Percentiles rank a stretch among this genome's conserved stretches.
phyloP scores from a whole-genome alignment of 2,888 invertebrate genomes.

The Macrosoma leucophasiata region DNA sequence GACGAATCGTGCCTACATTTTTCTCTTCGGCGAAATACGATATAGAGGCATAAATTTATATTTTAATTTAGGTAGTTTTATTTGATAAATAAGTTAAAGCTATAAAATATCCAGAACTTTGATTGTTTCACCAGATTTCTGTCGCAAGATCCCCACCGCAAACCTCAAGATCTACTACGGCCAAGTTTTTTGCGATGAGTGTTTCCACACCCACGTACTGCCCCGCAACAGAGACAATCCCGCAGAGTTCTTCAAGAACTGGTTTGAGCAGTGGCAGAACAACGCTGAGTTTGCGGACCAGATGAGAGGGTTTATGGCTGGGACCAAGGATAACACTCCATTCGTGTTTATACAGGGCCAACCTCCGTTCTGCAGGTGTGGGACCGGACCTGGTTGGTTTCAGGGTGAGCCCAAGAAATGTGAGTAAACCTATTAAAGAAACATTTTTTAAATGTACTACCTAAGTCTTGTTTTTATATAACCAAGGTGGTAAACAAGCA shows the following conservation, averaged over 20 bases:
- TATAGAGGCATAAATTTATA: background rate
- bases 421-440: constrained; percentile 25
- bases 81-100: background rate
- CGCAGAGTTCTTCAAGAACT: constrained; percentile 56
- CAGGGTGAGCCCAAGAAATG: constrained; percentile 56
- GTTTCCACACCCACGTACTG: constrained; percentile 54
- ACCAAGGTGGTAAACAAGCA: too few relatives aligned
- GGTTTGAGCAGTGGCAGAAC: constrained; percentile 63
- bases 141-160: constrained; percentile 46
- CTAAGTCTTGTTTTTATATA: background rate
- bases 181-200: constrained; percentile 63
- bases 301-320: constrained; percentile 53
- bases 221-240: constrained; percentile 50
- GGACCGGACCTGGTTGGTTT: constrained; percentile 44
- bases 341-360: constrained; percentile 54
- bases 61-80: background rate
- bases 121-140: constrained; percentile 45
- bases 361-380: constrained; percentile 48
- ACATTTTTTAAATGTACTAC: background rate
- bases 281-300: constrained; percentile 48
- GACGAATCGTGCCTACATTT: too few relatives aligned
- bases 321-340: constrained; percentile 41
- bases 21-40: too few relatives aligned
- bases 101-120: background rate
- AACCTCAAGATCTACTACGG: constrained; percentile 63